A percentile compares a stretch with the other conserved stretches of the same genome.
These are phyloP conservation scores for Bombus sibiricus DNA, from an alignment of 1,140 invertebrate genomes.

Conservation along the genomic window DNA sequence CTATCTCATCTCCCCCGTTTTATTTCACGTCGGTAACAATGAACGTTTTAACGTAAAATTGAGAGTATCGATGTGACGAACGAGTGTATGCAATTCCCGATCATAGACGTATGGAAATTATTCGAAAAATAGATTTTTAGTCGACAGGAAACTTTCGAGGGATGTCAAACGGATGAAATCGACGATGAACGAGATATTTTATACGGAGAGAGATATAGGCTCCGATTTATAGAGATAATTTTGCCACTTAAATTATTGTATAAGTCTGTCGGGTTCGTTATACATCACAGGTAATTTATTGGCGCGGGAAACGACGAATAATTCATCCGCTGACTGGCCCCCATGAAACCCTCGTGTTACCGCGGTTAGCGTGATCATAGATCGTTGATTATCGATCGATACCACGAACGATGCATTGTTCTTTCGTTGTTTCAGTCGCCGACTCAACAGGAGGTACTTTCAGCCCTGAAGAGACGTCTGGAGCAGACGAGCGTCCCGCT, in stretches of 20 bases:
- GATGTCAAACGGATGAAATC: neutral
- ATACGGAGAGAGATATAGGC: too few species aligned
- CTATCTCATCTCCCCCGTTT: neutral
- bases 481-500: conserved; percentile 89
- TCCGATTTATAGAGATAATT: conserved; percentile 24
- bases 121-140: neutral
- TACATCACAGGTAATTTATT: conserved; percentile 36
- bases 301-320: conserved; percentile 34
- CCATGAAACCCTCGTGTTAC: conserved; percentile 44
- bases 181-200: neutral
- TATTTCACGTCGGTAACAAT: neutral
- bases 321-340: conserved; percentile 28
- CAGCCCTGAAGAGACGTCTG: conserved; percentile 87
- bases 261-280: conserved; percentile 11
- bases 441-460: conserved; percentile 88
- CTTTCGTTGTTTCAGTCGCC: conserved; percentile 85
- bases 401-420: conserved; percentile 66
- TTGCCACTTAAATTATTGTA: conserved; percentile 38
- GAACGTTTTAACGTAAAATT: neutral
- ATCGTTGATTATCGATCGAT: conserved; percentile 76
- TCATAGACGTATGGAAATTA: neutral
- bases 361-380: conserved; percentile 74
- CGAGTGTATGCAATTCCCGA: neutral
- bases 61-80: conserved; percentile 2
- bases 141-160: neutral